phyloP scores from a whole-genome alignment of 2,888 invertebrate species.

The Euclidia mi region DNA sequence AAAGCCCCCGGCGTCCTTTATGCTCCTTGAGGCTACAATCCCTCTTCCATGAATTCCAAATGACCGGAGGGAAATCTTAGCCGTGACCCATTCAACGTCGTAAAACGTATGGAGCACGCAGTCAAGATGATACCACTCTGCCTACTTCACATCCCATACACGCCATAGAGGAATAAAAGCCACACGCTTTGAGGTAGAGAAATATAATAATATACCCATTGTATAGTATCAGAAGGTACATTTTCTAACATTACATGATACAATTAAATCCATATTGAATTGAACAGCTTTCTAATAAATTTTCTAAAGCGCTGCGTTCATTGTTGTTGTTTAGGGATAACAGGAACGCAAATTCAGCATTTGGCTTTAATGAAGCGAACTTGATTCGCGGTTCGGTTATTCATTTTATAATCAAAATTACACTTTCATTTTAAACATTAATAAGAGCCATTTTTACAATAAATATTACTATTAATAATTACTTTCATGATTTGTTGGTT shows the following conservation, averaged over 20 bases:
- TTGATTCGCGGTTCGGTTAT: conserved; percentile 17
- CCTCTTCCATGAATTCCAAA: conserved; percentile 89
- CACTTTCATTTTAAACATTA: conserved; percentile 20
- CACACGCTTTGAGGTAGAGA: not conserved
- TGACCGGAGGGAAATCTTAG: conserved; percentile 90
- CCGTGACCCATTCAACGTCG: conserved; percentile 87
- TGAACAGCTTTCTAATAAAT: conserved; percentile 23
- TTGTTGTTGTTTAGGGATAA: conserved; percentile 13
- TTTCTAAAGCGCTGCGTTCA: conserved; percentile 21
- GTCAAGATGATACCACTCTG: conserved; percentile 44
- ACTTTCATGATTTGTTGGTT: conserved; percentile 30
- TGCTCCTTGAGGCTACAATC: conserved; percentile 88
- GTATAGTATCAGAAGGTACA: no score
- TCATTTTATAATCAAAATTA: conserved; percentile 15
- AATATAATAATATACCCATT: not conserved
- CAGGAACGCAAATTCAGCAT: conserved; percentile 18
- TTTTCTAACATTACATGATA: no score
- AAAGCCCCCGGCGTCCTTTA: conserved; percentile 88
- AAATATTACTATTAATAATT: conserved; percentile 33
- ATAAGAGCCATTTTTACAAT: conserved; percentile 28
- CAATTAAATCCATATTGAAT: conserved; percentile 10
- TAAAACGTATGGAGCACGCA: conserved; percentile 67
- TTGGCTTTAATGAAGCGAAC: conserved; percentile 21
- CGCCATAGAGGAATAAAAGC: no score
- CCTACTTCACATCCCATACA: conserved; percentile 26